phyloP scores from a whole-genome alignment of 2,113 vertebrate species.

The Myiopsitta monachus region DNA sequence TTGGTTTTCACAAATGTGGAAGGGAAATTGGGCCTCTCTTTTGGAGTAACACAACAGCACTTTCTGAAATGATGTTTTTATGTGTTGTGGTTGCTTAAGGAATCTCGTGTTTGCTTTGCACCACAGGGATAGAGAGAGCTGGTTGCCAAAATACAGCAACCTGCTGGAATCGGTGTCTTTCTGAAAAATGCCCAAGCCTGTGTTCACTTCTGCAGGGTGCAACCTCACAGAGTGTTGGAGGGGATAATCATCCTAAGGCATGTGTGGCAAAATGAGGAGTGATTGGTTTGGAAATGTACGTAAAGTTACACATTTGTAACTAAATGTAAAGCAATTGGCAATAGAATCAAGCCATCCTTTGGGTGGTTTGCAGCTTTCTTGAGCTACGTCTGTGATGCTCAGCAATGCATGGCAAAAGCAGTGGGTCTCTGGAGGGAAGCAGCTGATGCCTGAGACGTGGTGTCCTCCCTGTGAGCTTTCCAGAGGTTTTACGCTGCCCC shows the following conservation, averaged over 20 bases:
- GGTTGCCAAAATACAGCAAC: neutral
- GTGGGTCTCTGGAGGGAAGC: neutral
- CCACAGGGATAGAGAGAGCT: neutral
- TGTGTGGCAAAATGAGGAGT: neutral
- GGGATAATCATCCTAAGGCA: neutral
- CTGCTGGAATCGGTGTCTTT: neutral
- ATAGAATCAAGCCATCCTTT: neutral
- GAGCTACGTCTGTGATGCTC: neutral
- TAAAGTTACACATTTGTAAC: too few relatives aligned
- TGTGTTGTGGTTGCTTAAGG: neutral
- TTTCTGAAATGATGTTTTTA: neutral
- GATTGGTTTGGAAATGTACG: neutral
- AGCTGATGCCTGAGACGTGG: neutral
- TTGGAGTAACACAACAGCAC: neutral
- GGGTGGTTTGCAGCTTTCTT: neutral
- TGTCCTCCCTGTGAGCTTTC: neutral
- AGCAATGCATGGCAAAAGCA: neutral
- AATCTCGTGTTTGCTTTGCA: neutral
- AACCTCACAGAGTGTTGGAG: neutral
- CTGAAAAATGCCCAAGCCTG: neutral
- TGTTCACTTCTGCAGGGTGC: neutral
- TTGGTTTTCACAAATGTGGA: neutral
- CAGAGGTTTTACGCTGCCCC: neutral
- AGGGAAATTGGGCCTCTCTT: neutral
- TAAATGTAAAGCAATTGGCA: rapidly evolving